These are phyloP conservation scores for Drosophila teissieri DNA, from an alignment of 1,140 invertebrate genomes.

Conservation along the genomic window DNA sequence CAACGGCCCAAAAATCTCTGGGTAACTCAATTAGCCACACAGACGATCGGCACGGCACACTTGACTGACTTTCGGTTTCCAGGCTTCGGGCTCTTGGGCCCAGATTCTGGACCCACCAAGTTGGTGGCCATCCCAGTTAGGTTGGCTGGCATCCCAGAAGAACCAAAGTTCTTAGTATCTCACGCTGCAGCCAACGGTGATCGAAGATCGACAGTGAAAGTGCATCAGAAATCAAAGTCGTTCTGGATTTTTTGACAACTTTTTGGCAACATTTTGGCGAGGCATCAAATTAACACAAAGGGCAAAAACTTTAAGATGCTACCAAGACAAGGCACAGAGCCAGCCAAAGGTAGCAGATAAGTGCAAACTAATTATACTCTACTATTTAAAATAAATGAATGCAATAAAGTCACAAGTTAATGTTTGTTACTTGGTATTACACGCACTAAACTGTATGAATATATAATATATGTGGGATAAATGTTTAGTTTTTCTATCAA, in stretches of 20 bases:
- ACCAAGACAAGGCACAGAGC: slow-evolving; percentile 52
- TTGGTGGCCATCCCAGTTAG: slow-evolving; percentile 58
- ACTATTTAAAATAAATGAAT: not conserved
- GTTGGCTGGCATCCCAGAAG: slow-evolving; percentile 4
- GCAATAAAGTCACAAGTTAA: too few relatives aligned
- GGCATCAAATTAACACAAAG: slow-evolving; percentile 76
- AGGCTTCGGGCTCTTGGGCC: slow-evolving; percentile 12
- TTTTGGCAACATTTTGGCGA: slow-evolving; percentile 67
- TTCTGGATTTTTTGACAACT: slow-evolving; percentile 68
- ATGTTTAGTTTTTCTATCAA: too few relatives aligned
- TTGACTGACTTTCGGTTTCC: slow-evolving; percentile 65
- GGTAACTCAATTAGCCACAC: slow-evolving; percentile 76
- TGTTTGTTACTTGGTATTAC: too few relatives aligned
- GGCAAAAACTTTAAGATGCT: slow-evolving; percentile 70
- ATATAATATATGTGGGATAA: too few relatives aligned
- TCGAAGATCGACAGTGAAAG: slow-evolving; percentile 62
- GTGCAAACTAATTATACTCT: not conserved
- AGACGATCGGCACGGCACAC: slow-evolving; percentile 51
- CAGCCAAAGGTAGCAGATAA: slow-evolving; percentile 2
- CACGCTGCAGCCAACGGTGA: slow-evolving; percentile 62
- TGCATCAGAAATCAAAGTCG: slow-evolving; percentile 77
- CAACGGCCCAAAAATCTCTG: slow-evolving; percentile 48
- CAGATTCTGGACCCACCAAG: slow-evolving; percentile 41
- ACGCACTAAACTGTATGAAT: too few relatives aligned
- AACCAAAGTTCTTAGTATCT: slow-evolving; percentile 57